Percentiles rank a stretch among this genome's conserved stretches.
Conservation (phyloP, 2,888 invertebrate genomes). For the Campoplex nolae region DNA sequence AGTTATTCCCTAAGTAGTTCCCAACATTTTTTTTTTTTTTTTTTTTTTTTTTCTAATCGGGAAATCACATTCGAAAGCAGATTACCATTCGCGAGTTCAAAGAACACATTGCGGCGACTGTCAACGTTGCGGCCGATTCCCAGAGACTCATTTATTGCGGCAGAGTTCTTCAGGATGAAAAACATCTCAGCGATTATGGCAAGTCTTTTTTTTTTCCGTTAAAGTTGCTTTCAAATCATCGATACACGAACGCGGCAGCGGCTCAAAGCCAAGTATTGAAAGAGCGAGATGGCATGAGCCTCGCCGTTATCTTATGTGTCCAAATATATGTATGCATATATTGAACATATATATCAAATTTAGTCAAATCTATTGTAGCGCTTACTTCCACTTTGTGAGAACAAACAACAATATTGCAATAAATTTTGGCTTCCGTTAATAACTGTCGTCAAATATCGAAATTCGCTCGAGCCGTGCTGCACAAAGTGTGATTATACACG, state of each 20-base stretch:
- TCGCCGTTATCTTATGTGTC: too few species aligned
- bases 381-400: too few species aligned
- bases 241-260: not conserved
- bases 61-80: slow-evolving; percentile 84
- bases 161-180: slow-evolving; percentile 95
- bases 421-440: too few species aligned
- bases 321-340: too few species aligned
- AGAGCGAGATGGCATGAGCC: too few species aligned
- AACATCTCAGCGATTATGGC: slow-evolving; percentile 94
- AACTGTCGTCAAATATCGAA: too few species aligned
- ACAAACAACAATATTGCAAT: too few species aligned
- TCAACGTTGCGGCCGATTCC: slow-evolving; percentile 92
- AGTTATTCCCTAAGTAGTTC: not conserved
- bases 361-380: too few species aligned
- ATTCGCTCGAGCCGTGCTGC: too few species aligned
- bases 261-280: too few species aligned
- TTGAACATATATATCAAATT: too few species aligned
- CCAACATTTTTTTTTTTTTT: slow-evolving; percentile 47
- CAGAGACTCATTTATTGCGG: slow-evolving; percentile 98
- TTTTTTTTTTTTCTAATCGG: slow-evolving; percentile 60
- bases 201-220: slow-evolving; percentile 71
- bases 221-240: not conserved
- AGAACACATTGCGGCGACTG: slow-evolving; percentile 90
- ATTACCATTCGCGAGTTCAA: slow-evolving; percentile 93
- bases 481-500: too few species aligned